Evolutionary conservation across 2,113 vertebrate species (phyloP), one percentile per base, ranked within the genome.

Genomic region (Mustela nigripes): DNA sequence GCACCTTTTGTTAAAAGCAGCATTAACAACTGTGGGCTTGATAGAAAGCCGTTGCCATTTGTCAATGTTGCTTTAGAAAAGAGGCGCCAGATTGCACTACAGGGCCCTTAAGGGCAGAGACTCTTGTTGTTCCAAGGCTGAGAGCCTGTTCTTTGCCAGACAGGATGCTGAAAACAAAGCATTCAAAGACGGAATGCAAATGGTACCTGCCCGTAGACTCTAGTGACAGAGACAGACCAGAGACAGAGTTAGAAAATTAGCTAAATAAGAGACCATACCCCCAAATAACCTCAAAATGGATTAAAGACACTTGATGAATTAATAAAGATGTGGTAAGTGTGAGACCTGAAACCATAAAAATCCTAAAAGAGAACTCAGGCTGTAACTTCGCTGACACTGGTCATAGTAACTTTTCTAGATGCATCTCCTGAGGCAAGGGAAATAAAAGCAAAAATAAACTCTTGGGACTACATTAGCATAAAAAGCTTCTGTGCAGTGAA

Each of bases 21-120:
- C 69, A 73, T 56, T 78, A 95, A 96, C 83, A 87, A 95, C 96
- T 45, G 91, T 60, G 80, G 48, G 63, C 89, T 94, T 22, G 45
- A 92, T 19, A 85, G 84, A 97, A 97, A 97, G 84, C 60, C 11
- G 0, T 26, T 96, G 88, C 60, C n/a, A 69, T 97, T 97, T 96
- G 97, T 97, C 93, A 93, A 48, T 9, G 81, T 16, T 91, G 87
- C 31, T 94, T 92, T 71, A 78, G 81, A 65, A 58, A 91, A 85
- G 67, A 91, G 53, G 42, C 95, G 65, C 88, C 94, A 89, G 88
- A 76, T 94, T 95, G 69, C 16, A 28, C 83, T 7, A 7, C 0
- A 0, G 69, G 67, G n/a, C 95, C 79, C 83, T 58, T 11, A 81
- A 87, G 92, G 94, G 86, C 87, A 95, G 39, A 96, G 79, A 84